Conservation (phyloP, 2,888 invertebrate genomes). For the Silvanus unidentatus region DNA sequence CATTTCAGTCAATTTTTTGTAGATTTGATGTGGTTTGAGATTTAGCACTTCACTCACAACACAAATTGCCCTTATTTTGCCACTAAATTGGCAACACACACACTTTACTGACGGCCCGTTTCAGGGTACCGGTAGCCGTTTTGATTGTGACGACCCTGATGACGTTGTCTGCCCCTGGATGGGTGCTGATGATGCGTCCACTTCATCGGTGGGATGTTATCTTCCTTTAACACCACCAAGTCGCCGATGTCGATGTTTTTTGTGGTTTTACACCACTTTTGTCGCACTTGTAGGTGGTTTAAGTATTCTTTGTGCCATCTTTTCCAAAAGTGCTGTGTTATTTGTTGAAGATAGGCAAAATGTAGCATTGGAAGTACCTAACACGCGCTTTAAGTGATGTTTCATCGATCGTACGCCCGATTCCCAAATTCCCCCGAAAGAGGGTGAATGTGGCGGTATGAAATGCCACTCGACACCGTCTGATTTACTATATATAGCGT, state of each 20-base stretch:
- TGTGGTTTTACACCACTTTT: too few species aligned
- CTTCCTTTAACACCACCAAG: background rate
- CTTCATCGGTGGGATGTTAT: background rate
- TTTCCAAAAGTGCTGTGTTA: background rate
- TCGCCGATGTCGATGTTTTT: too few species aligned
- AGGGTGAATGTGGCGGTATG: background rate
- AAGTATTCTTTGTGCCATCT: background rate
- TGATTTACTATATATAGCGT: background rate
- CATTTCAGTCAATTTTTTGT: too few species aligned
- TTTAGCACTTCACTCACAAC: too few species aligned
- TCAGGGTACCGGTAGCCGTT: too few species aligned
- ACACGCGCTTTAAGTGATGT: background rate
- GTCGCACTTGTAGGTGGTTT: background rate
- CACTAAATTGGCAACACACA: too few species aligned
- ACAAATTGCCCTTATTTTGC: too few species aligned
- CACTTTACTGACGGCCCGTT: too few species aligned
- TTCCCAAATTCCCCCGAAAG: background rate
- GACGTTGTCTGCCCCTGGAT: too few species aligned
- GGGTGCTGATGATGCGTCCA: background rate
- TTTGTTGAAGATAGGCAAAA: constrained; percentile 1
- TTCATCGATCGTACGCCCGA: background rate
- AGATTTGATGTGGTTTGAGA: too few species aligned
- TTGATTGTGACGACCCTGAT: too few species aligned
- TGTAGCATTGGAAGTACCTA: background rate
- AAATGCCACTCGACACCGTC: background rate